Evolutionary conservation across 2,888 invertebrate genomes (phyloP).

Genomic region (Chrysolina oricalcia): DNA sequence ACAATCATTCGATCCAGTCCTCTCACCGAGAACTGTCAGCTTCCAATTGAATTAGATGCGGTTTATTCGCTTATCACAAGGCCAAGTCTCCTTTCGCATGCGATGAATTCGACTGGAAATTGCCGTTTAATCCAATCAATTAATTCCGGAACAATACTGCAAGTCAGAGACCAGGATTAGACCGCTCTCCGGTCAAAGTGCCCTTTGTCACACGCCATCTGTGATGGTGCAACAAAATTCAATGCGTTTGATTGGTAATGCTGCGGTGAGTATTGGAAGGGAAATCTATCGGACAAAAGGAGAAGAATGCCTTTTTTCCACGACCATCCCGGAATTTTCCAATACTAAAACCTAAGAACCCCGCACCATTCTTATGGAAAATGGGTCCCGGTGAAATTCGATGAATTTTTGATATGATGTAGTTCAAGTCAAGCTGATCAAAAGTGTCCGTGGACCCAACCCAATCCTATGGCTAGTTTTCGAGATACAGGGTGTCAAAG

Average conservation of each 20-base stretch:
- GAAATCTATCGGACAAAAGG: too few species aligned
- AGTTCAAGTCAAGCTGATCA: too few species aligned
- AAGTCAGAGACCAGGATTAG: conserved; percentile 21
- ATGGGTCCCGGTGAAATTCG: too few species aligned
- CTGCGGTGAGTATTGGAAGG: background rate
- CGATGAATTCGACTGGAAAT: conserved; percentile 28
- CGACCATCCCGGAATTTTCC: too few species aligned
- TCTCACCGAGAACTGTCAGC: conserved; percentile 14
- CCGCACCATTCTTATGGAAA: too few species aligned
- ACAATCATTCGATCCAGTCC: background rate
- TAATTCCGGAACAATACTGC: conserved; percentile 29
- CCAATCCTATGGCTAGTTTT: too few species aligned
- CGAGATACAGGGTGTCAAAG: too few species aligned
- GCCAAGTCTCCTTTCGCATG: conserved; percentile 21
- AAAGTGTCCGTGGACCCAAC: too few species aligned
- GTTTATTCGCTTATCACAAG: conserved; percentile 22
- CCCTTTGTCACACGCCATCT: conserved; percentile 20
- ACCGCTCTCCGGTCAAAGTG: conserved; percentile 16
- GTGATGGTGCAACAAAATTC: background rate
- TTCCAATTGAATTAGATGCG: conserved; percentile 13
- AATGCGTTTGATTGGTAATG: background rate
- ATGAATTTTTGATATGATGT: too few species aligned
- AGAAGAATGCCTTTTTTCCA: too few species aligned
- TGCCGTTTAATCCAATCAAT: conserved; percentile 32
- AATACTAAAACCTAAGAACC: too few species aligned